These are phyloP conservation scores for Nothobranchius kuhntae DNA, from an alignment of 2,113 vertebrate genomes.

Conservation along the genomic window DNA sequence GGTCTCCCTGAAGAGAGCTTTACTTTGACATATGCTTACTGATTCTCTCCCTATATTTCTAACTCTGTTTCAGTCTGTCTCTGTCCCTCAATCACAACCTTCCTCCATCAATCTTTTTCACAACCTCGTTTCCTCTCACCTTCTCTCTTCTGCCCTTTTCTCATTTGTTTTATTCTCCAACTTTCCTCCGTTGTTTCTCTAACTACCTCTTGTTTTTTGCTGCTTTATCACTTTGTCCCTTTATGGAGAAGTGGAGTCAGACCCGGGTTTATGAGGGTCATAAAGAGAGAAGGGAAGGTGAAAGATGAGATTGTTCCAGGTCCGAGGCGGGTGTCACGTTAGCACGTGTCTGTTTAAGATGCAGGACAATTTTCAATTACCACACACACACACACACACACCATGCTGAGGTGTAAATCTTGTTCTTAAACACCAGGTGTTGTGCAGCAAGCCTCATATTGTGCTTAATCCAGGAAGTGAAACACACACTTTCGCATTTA, in stretches of 20 bases:
- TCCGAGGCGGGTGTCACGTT: conserved; percentile 39
- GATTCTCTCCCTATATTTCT: conserved; percentile 51
- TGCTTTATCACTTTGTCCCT: conserved; percentile 22
- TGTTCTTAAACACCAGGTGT: conserved; percentile 28
- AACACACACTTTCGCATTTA: conserved; percentile 3
- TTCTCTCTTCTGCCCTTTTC: conserved; percentile 12
- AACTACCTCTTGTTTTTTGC: conserved; percentile 1
- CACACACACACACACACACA: conserved; percentile 6
- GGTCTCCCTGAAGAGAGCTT: conserved; percentile 67
- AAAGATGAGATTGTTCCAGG: conserved; percentile 27
- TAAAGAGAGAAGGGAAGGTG: conserved; percentile 41
- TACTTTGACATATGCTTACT: conserved; percentile 68
- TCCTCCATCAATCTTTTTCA: conserved; percentile 34
- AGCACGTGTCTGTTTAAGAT: conserved; percentile 24
- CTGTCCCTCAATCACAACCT: conserved; percentile 2
- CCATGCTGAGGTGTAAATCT: conserved; percentile 42
- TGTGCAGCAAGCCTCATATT: conserved; percentile 13
- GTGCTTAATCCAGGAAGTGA: conserved; percentile 12
- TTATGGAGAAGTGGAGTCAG: conserved; percentile 3
- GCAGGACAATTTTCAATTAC: conserved; percentile 38
- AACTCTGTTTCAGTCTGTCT: conserved; percentile 44
- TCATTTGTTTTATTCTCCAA: conserved; percentile 1
- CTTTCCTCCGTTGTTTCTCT: not conserved
- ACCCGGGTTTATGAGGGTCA: conserved; percentile 37
- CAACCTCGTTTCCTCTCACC: conserved; percentile 24